These are phyloP conservation scores for Lamprologus sp. DNA, from an alignment of 2,113 vertebrate genomes.

Conservation along the genomic window DNA sequence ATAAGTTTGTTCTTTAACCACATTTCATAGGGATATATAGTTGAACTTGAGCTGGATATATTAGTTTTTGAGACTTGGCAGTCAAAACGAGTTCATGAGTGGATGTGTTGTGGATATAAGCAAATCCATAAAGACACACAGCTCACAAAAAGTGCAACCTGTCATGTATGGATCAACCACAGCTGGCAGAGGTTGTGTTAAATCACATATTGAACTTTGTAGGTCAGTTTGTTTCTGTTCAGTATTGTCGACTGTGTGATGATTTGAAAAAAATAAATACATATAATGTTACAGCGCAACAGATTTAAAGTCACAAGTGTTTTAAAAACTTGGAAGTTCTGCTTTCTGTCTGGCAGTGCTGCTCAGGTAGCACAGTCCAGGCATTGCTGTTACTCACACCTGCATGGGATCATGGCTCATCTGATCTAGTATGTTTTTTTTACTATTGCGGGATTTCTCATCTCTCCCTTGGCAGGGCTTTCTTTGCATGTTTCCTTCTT, in stretches of 20 bases:
- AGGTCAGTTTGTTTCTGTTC: background rate
- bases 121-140: background rate
- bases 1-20: background rate
- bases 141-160: background rate
- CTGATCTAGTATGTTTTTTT: background rate
- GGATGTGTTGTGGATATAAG: background rate
- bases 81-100: background rate
- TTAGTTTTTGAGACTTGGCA: background rate
- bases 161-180: background rate
- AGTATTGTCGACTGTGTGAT: background rate
- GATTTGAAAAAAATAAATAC: background rate
- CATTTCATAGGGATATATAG: background rate
- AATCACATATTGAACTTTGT: background rate
- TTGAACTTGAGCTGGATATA: background rate
- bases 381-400: background rate
- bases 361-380: background rate
- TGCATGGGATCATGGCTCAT: background rate
- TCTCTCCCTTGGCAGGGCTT: background rate
- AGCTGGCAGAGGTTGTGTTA: background rate
- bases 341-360: background rate
- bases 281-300: background rate
- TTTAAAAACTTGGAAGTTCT: background rate
- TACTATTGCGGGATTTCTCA: background rate
- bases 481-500: constrained; percentile 20
- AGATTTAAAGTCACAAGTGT: background rate